Percentiles rank a stretch among this genome's conserved stretches.
Evolutionary conservation across 2,888 invertebrate genomes (phyloP).

Genomic region (Eupithecia subfuscata): DNA sequence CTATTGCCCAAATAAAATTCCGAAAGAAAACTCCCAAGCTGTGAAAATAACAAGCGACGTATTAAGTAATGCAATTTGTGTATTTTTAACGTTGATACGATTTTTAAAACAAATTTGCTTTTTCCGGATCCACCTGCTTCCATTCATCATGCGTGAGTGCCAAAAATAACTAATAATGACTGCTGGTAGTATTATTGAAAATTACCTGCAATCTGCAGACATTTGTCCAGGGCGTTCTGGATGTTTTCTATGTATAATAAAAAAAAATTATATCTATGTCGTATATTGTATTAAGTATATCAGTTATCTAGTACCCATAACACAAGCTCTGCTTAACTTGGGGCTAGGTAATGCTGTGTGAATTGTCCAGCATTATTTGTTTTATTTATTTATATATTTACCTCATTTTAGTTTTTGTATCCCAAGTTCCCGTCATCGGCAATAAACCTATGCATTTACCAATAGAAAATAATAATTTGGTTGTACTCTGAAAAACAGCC

Average conservation of each 20-base stretch:
- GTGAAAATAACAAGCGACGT: constrained; percentile 33
- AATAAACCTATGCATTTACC: constrained; percentile 61
- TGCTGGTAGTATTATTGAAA: too few relatives aligned
- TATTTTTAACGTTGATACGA: neutral
- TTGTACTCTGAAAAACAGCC: constrained; percentile 54
- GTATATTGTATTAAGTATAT: too few relatives aligned
- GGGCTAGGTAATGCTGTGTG: too few relatives aligned
- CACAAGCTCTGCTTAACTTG: too few relatives aligned
- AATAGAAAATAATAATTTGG: constrained; percentile 52
- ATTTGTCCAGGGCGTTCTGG: too few relatives aligned
- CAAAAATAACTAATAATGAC: too few relatives aligned
- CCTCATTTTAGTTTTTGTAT: constrained; percentile 56
- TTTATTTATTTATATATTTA: constrained; percentile 38
- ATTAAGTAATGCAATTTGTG: neutral
- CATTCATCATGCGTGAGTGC: too few relatives aligned
- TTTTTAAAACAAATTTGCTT: neutral
- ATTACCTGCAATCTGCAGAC: too few relatives aligned
- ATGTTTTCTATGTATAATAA: too few relatives aligned
- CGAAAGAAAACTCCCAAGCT: constrained; percentile 55
- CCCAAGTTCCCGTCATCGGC: constrained; percentile 54
- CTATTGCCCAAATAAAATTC: constrained; percentile 49
- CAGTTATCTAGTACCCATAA: too few relatives aligned
- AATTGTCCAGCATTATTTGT: too few relatives aligned
- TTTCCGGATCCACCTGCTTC: neutral
- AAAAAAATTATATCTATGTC: too few relatives aligned